phyloP scores from a whole-genome alignment of 2,888 invertebrate genomes.

The Megastigmus dorsalis region DNA sequence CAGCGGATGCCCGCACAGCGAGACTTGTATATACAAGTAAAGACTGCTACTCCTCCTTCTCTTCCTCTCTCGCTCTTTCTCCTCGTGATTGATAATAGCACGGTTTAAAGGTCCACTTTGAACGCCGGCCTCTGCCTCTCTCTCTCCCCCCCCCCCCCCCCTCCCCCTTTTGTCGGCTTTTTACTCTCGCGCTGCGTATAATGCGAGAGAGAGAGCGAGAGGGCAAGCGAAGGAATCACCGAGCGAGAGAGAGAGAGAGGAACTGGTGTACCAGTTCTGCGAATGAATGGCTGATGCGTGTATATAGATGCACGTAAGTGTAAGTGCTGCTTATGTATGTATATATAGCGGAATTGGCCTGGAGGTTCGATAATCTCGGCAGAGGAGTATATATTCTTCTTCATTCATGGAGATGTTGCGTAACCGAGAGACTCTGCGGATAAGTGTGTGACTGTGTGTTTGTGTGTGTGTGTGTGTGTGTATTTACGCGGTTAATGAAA shows the following conservation, averaged over 20 bases:
- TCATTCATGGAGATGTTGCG: slow-evolving; percentile 4
- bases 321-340: slow-evolving; percentile 18
- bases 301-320: slow-evolving; percentile 7
- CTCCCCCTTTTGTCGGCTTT: too few relatives aligned
- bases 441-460: too few relatives aligned
- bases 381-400: too few relatives aligned
- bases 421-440: slow-evolving; percentile 31
- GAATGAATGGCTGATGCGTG: slow-evolving; percentile 52
- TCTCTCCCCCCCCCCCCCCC: too few relatives aligned
- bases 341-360: too few relatives aligned
- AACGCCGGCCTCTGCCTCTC: slow-evolving; percentile 6
- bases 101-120: slow-evolving; percentile 42
- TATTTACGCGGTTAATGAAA: too few relatives aligned
- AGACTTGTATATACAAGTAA: too few relatives aligned
- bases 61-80: background rate
- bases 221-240: too few relatives aligned
- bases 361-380: slow-evolving; percentile 1
- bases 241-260: slow-evolving; percentile 15
- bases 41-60: background rate
- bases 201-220: slow-evolving; percentile 12
- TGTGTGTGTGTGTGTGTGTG: too few relatives aligned
- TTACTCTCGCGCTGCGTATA: too few relatives aligned
- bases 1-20: too few relatives aligned
- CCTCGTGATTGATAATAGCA: slow-evolving; percentile 42
- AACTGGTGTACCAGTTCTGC: slow-evolving; percentile 34